Conservation (phyloP, 2,888 invertebrate genomes). For the Cataglyphis rosenhaueri region DNA sequence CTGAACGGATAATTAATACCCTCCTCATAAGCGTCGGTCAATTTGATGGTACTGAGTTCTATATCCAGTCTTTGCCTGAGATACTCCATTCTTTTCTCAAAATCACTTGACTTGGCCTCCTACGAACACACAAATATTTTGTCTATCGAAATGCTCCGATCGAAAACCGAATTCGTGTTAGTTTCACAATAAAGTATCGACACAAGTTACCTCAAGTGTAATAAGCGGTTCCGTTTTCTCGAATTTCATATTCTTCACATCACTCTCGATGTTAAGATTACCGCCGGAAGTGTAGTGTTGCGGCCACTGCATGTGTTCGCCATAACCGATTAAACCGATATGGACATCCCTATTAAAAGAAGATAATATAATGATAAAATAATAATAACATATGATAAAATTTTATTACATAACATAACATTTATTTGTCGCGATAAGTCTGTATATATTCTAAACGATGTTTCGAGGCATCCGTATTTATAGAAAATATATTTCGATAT, state of each 20-base stretch:
- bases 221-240: constrained; percentile 76
- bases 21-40: constrained; percentile 88
- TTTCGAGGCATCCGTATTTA: not conserved
- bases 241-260: constrained; percentile 85
- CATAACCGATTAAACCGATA: constrained; percentile 88
- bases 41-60: constrained; percentile 85
- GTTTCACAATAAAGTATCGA: no score
- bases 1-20: constrained; percentile 91
- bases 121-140: constrained; percentile 54
- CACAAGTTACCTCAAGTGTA: constrained; percentile 72
- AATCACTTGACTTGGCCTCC: constrained; percentile 78
- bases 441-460: not conserved
- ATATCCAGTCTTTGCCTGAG: constrained; percentile 85
- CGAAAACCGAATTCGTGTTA: not conserved
- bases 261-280: constrained; percentile 86
- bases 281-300: constrained; percentile 87
- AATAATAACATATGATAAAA: not conserved
- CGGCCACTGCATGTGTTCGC: constrained; percentile 87
- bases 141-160: not conserved
- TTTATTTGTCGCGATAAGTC: not conserved
- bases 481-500: not conserved
- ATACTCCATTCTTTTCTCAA: constrained; percentile 76
- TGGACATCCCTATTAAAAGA: constrained; percentile 86
- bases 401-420: not conserved
- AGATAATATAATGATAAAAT: not conserved